phyloP scores from a whole-genome alignment of 2,113 vertebrate species.

The Emberiza fucata region DNA sequence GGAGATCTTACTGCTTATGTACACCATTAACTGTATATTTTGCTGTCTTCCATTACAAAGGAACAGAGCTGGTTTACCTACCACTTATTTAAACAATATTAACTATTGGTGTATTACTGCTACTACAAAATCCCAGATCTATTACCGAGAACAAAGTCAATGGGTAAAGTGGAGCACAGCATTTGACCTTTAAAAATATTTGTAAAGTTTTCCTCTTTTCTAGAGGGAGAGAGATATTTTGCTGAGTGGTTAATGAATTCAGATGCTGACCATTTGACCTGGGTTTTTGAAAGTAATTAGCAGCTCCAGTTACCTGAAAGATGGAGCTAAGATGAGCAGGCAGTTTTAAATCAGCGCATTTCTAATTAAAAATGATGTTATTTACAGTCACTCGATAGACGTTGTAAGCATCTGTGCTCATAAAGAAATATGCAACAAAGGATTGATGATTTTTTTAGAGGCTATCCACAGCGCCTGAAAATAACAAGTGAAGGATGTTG shows the following conservation, averaged over 20 bases:
- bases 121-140: neutral
- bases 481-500: slow-evolving; percentile 53
- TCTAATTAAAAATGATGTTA: slow-evolving; percentile 76
- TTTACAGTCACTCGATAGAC: slow-evolving; percentile 75
- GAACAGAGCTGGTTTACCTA: neutral
- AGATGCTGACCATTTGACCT: slow-evolving; percentile 59
- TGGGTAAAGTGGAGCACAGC: neutral
- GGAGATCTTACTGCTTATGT: neutral
- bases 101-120: neutral
- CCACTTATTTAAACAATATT: neutral
- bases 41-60: neutral
- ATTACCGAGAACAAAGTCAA: neutral
- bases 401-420: slow-evolving; percentile 72
- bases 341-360: slow-evolving; percentile 66
- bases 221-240: slow-evolving; percentile 26
- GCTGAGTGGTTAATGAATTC: slow-evolving; percentile 62
- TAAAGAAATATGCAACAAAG: slow-evolving; percentile 69
- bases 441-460: slow-evolving; percentile 70
- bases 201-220: slow-evolving; percentile 19
- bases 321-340: slow-evolving; percentile 66
- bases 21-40: neutral
- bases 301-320: slow-evolving; percentile 73
- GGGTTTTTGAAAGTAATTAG: slow-evolving; percentile 71
- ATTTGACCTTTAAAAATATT: slow-evolving; percentile 42
- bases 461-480: slow-evolving; percentile 67